Base-by-base conservation (phyloP, 2,797 vertebrate genomes). In the Spinus pinus region DNA sequence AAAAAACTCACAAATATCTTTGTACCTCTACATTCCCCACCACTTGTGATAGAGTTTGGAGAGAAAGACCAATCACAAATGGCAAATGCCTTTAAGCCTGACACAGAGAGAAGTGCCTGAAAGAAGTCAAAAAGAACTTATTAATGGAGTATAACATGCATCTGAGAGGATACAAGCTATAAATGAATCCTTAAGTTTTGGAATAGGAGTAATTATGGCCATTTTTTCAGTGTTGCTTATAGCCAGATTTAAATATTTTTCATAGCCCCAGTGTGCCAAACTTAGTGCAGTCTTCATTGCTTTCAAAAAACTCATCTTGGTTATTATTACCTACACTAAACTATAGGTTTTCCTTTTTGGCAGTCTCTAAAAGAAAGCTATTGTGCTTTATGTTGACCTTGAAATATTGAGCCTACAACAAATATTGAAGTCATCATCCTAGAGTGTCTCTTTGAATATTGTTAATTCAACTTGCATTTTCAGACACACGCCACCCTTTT, bases 261-360 rank as follows among this genome's bases (percentile, higher is more conserved):
- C 1, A 0, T 33, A 37, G 7, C 65, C 81, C 6, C 72, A 15
- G 35, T 50, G 10, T 42, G 12, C 53, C 1, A 0, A 33, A 46
- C 6, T 49, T 33, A 6, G 20, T 11, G 2, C 19, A 67, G 35
- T 35, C 30, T 65, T 83, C 20, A 47, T 6, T 12, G 12, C 2
- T 69, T 88, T 50, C 42, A 61, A 19, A 22, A 78, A 75, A 86
- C 30, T 81, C 3, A 30, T 41, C 30, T 78, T 85, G 33, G 2
- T 21, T 78, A 44, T 58, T 51, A 25, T 46, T 42, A 31, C 11
- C 13, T 74, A 20, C 23, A 41, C 7, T 51, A 51, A 71, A 12
- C 12, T 24, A 42, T 4, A 56, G 5, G 3, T 33, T 85, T 82
- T 78, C 5, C 24, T 37, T 58, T 83, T 65, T 41, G 11, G 1